phyloP scores from a whole-genome alignment of 2,888 invertebrate genomes.

The Gryllus longicercus region DNA sequence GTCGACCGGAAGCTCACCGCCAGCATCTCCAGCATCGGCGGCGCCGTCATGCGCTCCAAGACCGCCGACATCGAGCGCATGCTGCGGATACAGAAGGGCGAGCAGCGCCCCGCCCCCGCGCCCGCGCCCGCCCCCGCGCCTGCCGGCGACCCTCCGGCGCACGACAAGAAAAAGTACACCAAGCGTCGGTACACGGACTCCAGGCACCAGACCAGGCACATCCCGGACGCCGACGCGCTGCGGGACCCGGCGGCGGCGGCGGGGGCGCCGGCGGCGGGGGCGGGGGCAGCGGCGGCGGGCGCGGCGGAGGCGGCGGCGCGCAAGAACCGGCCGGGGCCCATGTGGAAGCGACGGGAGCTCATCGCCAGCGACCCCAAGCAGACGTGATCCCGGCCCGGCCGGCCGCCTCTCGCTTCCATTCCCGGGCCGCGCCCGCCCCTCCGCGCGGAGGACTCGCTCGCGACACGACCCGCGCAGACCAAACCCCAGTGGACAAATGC shows the following conservation, averaged over 20 bases:
- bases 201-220: constrained; percentile 57
- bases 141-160: constrained; percentile 46
- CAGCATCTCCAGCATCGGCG: constrained; percentile 63
- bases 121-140: constrained; percentile 46
- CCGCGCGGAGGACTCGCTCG: no score
- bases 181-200: constrained; percentile 60
- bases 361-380: constrained; percentile 69
- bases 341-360: constrained; percentile 76
- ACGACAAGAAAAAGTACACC: constrained; percentile 58
- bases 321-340: constrained; percentile 48
- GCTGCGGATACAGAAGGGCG: constrained; percentile 35
- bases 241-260: constrained; percentile 39
- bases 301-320: constrained; percentile 37
- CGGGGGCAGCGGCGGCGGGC: constrained; percentile 37
- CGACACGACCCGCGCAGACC: no score
- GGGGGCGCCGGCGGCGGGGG: constrained; percentile 39
- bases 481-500: no score
- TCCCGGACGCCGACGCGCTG: constrained; percentile 54
- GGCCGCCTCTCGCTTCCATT: not conserved
- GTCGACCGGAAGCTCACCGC: constrained; percentile 51
- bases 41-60: constrained; percentile 62
- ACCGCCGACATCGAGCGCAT: constrained; percentile 66
- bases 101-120: not conserved
- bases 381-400: not conserved
- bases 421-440: not conserved